Percentiles rank a stretch among this genome's conserved stretches.
These are phyloP conservation scores for Numenius phaeopus DNA, from an alignment of 2,797 vertebrate species.

Conservation along the genomic window DNA sequence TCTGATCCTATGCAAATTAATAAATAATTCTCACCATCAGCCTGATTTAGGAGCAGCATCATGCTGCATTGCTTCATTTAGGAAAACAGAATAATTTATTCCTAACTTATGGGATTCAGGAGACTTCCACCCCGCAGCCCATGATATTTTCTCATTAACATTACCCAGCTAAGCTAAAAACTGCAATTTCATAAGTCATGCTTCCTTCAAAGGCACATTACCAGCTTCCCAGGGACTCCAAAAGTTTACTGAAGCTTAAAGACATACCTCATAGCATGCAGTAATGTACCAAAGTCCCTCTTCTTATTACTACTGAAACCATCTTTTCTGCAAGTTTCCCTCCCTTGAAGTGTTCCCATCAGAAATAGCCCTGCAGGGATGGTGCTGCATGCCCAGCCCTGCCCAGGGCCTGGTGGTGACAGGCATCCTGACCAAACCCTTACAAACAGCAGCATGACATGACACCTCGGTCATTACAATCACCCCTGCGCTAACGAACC, in stretches of 20 bases:
- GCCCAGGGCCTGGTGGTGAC: fast-evolving
- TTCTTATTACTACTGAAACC: not conserved
- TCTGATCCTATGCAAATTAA: not conserved
- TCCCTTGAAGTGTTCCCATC: not conserved
- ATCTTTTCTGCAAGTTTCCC: not conserved
- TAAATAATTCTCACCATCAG: not conserved
- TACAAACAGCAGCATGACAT: not conserved
- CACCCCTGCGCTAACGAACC: not conserved
- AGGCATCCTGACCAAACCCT: not conserved
- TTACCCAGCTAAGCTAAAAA: slow-evolving; percentile 56
- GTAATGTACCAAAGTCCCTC: not conserved
- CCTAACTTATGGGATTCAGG: slow-evolving; percentile 18
- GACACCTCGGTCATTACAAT: not conserved
- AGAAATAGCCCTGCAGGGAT: not conserved
- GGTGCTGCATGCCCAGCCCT: not conserved
- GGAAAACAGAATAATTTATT: slow-evolving; percentile 55
- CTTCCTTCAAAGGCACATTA: slow-evolving; percentile 42
- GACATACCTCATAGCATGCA: not conserved
- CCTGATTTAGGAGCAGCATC: not conserved
- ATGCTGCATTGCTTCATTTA: not conserved
- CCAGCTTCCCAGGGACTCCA: slow-evolving; percentile 40
- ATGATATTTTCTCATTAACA: slow-evolving; percentile 53
- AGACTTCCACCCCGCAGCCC: not conserved
- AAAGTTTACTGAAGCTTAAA: slow-evolving; percentile 55
- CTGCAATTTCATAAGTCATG: slow-evolving; percentile 38